Base-by-base conservation (phyloP, 1,140 invertebrate genomes). In the Bombus waltoni region DNA sequence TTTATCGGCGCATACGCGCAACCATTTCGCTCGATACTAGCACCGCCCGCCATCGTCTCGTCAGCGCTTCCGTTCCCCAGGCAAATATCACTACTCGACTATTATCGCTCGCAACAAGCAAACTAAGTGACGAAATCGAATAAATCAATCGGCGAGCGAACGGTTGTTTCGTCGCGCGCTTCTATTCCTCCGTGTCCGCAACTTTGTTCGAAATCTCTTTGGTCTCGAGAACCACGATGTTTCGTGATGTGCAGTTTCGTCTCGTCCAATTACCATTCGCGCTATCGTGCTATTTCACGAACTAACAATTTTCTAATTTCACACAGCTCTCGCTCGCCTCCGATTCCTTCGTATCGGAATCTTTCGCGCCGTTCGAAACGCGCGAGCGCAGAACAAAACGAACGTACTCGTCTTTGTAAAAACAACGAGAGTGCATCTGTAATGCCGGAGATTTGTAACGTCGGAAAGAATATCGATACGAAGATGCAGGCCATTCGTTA, bases 351-450 rank as follows among this genome's bases (percentile, higher is more conserved):
- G 44, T 47, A n/a, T 13, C 11, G 28, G 32, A 32, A 32, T 0
- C 28, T 15, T 6, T 32, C 11, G n/a, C 25, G 1, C 4, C 11
- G 25, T 8, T n/a, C 0, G 59, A 62, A n/a, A 62, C 59, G 0
- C 59, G 10, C 59, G 59, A 62, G 10, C 25, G 15, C 6, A 1
- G 18, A 53, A 53, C 18, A 6, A 47, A 18, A 47, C 1, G 32
- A 32, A 32, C 32, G 32, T 47, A 18, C 47, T 53, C 1, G 18
- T 47, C 47, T 18, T 22, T 53, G 47, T 6, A 5, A 53, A 6
- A 53, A 18, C 5, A 22, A 53, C 47, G 47, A 53, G 18, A 6
- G 18, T 53, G 1, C 47, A 15, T 53, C 15, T 6, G 6, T 53
- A 6, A 22, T 53, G 5, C 47, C 18, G 18, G 5, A 53, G 1